Evolutionary conservation across 1,140 invertebrate species (phyloP).

Genomic region (Berghia stephanieae): DNA sequence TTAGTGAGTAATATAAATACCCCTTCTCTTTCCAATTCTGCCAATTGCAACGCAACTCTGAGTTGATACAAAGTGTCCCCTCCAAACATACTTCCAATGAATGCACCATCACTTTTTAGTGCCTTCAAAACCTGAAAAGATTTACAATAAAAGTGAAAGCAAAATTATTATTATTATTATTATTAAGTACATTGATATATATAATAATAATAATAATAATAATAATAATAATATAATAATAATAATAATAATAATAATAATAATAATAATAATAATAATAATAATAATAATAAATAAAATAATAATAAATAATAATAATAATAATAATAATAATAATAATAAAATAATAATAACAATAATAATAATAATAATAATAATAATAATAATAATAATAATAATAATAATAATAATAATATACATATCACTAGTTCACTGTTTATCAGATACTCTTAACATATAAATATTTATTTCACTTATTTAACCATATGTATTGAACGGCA

Average conservation of each 20-base stretch:
- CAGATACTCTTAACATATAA: no score
- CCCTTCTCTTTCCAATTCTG: constrained; percentile 90
- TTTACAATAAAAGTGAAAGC: constrained; percentile 25
- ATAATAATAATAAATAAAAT: neutral
- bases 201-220: constrained; percentile 20
- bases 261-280: neutral
- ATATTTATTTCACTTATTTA: no score
- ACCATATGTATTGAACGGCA: no score
- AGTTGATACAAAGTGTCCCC: constrained; percentile 95
- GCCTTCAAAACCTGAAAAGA: constrained; percentile 66
- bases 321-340: no score
- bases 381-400: no score
- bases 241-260: neutral
- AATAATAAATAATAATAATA: no score
- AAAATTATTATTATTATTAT: neutral
- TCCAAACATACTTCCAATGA: constrained; percentile 95
- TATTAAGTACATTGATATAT: neutral
- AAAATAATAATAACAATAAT: no score
- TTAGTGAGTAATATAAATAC: no score
- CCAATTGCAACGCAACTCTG: constrained; percentile 89
- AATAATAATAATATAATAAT: neutral
- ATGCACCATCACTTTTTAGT: constrained; percentile 90
- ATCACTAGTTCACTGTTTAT: no score
- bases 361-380: no score
- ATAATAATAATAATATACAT: no score